Percentiles rank a stretch among this genome's conserved stretches.
phyloP scores from a whole-genome alignment of 2,888 invertebrate genomes.

The Celastrina argiolus region DNA sequence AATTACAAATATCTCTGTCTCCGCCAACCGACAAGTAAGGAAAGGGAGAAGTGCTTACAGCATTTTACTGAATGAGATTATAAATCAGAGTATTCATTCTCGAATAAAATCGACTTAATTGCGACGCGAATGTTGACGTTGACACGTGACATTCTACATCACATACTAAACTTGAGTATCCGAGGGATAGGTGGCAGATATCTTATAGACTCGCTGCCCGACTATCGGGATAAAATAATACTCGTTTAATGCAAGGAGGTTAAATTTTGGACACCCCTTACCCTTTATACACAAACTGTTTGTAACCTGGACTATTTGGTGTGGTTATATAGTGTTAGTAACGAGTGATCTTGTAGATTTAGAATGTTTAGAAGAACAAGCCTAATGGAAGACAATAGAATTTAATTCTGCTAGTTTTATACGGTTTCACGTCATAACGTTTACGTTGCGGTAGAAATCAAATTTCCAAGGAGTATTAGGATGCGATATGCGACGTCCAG shows the following conservation, averaged over 20 bases:
- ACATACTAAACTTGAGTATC: conserved; percentile 22
- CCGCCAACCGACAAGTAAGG: not conserved
- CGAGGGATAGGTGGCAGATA: not conserved
- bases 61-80: not conserved
- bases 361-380: not conserved
- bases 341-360: not conserved
- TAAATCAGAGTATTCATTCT: not conserved
- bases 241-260: not conserved
- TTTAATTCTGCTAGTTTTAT: not conserved
- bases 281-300: not conserved
- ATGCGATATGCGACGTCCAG: not conserved
- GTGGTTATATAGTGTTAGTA: not conserved
- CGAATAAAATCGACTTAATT: conserved; percentile 18
- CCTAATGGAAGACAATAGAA: not conserved
- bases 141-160: conserved; percentile 29
- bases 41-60: not conserved
- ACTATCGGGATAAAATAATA: not conserved
- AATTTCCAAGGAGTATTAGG: not conserved
- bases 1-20: not conserved
- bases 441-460: no score
- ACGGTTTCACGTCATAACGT: not conserved
- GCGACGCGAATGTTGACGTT: no score
- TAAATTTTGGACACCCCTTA: not conserved
- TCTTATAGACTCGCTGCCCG: not conserved
- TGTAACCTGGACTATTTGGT: not conserved